Evolutionary conservation across 2,888 invertebrate genomes (phyloP), one percentile per base, ranked within the genome.

Genomic region (Drosophila gaucha): DNA sequence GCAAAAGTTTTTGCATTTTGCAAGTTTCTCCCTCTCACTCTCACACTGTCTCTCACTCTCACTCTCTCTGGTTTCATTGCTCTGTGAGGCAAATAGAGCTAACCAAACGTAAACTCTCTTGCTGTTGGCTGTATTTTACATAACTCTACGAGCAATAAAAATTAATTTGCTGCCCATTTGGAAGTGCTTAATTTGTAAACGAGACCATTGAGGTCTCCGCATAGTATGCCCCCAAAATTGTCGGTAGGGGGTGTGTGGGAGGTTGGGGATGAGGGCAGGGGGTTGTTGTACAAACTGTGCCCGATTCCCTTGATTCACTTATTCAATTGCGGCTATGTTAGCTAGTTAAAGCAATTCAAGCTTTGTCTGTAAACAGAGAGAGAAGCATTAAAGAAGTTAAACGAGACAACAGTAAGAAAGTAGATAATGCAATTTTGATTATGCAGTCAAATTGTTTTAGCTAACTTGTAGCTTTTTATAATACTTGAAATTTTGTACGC

Each of bases 161-260:
- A 85, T 86, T 86, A 83, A 86, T 87, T 85, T 88, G 82, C 82
- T 79, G 82, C 78, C 87, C 79, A 79, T 84, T 88, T 88, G 82
- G 73, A 88, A 86, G 87, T 88, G 74, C 88, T 88, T 88, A 84
- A 88, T 88, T 86, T 84, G 85, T 74, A 82, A 86, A 86, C 82
- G 88, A 86, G 79, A 69, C 77, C 86, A 82, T 71, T 79, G 87
- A 87, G 83, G 77, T 80, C 60, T 47, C 46, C 71, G 59, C 64
- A 66, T 76, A 57, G 63, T 56, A 54, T 43, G 18, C 46, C 35
- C 22, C 33, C 31, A 10, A 57, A 57, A 72, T 51, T 57, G 73
- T 46, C 57, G 63, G 10, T 26, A 10, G n/a, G 30, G 46, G 46
- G 12, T 8, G 46, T n/a, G 4, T 2, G 57, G 46, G 35, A n/a